Evolutionary conservation across 2,888 invertebrate species (phyloP), one percentile per base, ranked within the genome.

Genomic region (Hemistola chrysoprasaria): DNA sequence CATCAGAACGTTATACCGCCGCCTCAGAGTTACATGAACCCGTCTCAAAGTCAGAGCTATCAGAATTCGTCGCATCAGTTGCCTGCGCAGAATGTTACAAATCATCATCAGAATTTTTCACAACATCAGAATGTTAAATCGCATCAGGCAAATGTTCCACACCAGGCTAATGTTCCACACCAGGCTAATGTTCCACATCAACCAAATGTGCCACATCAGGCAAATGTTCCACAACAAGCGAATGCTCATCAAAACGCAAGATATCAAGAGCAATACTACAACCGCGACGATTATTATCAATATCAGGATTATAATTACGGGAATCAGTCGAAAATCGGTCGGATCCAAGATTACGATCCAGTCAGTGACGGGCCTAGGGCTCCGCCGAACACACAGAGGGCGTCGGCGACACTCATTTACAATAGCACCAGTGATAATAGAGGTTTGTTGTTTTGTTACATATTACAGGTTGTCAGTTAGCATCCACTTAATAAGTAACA

Each of bases 351-450:
- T 65, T 95, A 95, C 64, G 95, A 95, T 74, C 95, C 95, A 1
- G 81, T 93, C 51, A 92, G 91, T 56, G 94, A 94, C 64, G 92
- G 93, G 30, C 93, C 93, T 8, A 90, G 94, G 48, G 90, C 90
- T 31, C 90, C 92, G 46, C 93, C 94, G 0, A 94, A 94, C 68
- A 93, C 95, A 2, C 92, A 93, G 46, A 90, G 95, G 60, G 93
- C 94, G 61, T 94, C 94, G 2, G 94, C 95, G 34, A 96, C 95
- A 9, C 91, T 97, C 53, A 95, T 97, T 65, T 97, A 96, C 79
- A 95, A 95, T 59, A 74, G 85, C 64, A 81, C 84, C 33, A 77
- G 63, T 45, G 85, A 87, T 43, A 78, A 55, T 25, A 42, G 81
- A 83, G 85, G 85, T 85, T 70, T 65, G 79, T 71, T 8, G n/a